A percentile compares a stretch with the other conserved stretches of the same genome.
phyloP scores from a whole-genome alignment of 2,888 invertebrate genomes.

The Heliconius charithonia region DNA sequence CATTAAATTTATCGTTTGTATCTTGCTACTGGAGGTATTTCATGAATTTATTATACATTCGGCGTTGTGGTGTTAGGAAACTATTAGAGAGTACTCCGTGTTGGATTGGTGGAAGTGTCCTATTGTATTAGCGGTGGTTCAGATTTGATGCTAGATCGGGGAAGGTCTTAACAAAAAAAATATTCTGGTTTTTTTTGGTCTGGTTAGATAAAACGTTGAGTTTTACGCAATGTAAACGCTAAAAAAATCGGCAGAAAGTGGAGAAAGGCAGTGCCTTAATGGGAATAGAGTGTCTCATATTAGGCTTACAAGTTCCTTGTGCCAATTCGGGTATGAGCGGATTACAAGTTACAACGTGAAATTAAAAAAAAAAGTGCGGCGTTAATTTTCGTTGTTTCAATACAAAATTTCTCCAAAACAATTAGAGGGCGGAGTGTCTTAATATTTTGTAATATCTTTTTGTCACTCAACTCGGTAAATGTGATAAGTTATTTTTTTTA shows the following conservation, averaged over 20 bases:
- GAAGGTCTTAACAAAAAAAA: background rate
- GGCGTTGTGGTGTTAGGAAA: slow-evolving; percentile 18
- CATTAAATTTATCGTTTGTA: slow-evolving; percentile 44
- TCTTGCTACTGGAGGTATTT: slow-evolving; percentile 47
- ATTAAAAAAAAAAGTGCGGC: background rate
- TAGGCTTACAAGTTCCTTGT: background rate
- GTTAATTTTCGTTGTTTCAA: no score
- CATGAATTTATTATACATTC: slow-evolving; percentile 43
- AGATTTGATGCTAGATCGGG: background rate
- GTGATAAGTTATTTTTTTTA: no score
- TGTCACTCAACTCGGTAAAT: no score
- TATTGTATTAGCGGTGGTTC: background rate
- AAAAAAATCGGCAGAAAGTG: background rate
- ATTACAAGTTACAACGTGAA: background rate
- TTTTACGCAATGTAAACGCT: background rate
- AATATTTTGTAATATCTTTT: no score
- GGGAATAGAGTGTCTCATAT: background rate
- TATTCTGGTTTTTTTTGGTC: background rate
- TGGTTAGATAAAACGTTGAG: background rate
- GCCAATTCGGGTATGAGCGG: background rate
- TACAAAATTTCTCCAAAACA: no score
- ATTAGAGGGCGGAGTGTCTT: no score
- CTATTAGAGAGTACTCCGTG: background rate
- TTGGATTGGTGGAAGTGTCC: background rate
- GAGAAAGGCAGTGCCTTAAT: background rate